Evolutionary conservation across 2,888 invertebrate species (phyloP).

Genomic region (Macropis europaea): DNA sequence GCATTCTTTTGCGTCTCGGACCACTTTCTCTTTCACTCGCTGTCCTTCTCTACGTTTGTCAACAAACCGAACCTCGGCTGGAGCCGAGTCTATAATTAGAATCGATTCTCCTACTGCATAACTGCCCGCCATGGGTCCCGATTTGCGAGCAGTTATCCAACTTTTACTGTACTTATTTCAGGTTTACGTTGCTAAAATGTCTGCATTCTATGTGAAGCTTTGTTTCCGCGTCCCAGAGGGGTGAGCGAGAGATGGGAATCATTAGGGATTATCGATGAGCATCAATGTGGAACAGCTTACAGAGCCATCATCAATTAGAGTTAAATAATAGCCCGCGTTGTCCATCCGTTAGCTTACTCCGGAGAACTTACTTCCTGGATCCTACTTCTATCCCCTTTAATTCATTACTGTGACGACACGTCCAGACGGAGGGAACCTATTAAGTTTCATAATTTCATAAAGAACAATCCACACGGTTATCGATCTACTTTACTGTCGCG

Average conservation of each 20-base stretch:
- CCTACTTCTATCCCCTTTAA: conserved; percentile 20
- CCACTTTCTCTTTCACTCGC: too few relatives aligned
- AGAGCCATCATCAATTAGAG: conserved; percentile 60
- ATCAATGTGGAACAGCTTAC: conserved; percentile 57
- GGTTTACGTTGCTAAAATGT: conserved; percentile 1
- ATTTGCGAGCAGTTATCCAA: background rate
- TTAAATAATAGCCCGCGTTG: conserved; percentile 57
- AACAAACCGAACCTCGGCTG: too few relatives aligned
- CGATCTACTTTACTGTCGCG: too few relatives aligned
- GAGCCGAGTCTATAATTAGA: too few relatives aligned
- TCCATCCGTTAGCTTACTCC: conserved; percentile 47
- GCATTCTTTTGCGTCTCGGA: too few relatives aligned
- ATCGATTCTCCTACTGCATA: too few relatives aligned
- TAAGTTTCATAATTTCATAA: background rate
- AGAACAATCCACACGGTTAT: background rate
- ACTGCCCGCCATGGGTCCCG: too few relatives aligned
- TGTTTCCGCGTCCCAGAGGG: conserved; percentile 37
- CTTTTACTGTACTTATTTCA: background rate
- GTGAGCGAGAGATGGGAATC: conserved; percentile 50
- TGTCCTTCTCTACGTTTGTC: too few relatives aligned
- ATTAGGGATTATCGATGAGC: conserved; percentile 66
- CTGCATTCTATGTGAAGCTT: background rate
- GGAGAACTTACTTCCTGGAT: conserved; percentile 48
- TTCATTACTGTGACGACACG: conserved; percentile 26
- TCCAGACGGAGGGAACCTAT: background rate